Conservation (phyloP, 2,797 vertebrate genomes). For the Bradypodion ventrale region DNA sequence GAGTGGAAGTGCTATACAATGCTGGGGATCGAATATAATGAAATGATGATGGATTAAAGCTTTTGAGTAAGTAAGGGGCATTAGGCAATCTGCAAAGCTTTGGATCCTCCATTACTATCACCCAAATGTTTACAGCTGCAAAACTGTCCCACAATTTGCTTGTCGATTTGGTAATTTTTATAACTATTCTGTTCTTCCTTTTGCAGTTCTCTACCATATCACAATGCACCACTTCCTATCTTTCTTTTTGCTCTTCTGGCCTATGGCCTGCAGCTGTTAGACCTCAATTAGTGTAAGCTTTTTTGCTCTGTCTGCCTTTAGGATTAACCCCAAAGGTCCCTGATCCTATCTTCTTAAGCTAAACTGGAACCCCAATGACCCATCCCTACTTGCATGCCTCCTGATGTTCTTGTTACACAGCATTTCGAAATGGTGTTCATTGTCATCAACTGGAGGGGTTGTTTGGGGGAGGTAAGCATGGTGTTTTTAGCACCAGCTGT, state of each 20-base stretch:
- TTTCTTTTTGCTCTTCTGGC: conserved; percentile 21
- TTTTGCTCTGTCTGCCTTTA: background rate
- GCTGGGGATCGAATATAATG: background rate
- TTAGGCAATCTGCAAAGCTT: background rate
- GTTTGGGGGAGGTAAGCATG: too few species aligned
- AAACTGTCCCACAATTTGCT: background rate
- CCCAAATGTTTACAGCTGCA: background rate
- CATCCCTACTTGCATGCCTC: background rate
- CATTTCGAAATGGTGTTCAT: background rate
- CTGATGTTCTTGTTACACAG: background rate
- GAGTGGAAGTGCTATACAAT: background rate
- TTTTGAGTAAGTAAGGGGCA: background rate
- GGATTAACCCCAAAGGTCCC: background rate
- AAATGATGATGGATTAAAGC: background rate
- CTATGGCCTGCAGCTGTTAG: conserved; percentile 24
- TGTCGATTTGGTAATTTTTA: background rate
- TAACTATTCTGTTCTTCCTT: background rate
- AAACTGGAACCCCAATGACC: background rate
- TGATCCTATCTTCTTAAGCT: background rate
- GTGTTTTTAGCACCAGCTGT: background rate
- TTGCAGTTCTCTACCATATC: background rate
- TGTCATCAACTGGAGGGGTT: background rate
- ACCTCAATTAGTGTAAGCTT: background rate
- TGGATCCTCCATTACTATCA: background rate
- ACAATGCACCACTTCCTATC: background rate